Conservation (phyloP, 1,140 invertebrate species). For the Megalonaias nervosa region DNA sequence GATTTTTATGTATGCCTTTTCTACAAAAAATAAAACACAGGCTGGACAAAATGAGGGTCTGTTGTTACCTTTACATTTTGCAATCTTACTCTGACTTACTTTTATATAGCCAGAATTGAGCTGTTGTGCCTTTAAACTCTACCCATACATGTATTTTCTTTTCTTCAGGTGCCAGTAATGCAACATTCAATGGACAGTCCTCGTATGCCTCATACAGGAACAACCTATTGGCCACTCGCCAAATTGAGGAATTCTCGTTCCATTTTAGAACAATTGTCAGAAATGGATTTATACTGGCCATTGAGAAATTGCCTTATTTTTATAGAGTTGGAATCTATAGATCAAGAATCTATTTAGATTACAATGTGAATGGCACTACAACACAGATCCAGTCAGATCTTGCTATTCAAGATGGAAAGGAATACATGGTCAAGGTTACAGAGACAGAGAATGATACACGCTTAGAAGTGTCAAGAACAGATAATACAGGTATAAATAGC, state of each 20-base stretch:
- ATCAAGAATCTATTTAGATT: slow-evolving; percentile 25
- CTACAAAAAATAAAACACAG: too few species aligned
- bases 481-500: too few species aligned
- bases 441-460: slow-evolving; percentile 6
- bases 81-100: too few species aligned
- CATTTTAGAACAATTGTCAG: slow-evolving; percentile 39
- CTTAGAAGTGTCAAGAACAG: too few species aligned
- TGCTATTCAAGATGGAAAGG: slow-evolving; percentile 31
- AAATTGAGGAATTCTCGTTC: slow-evolving; percentile 20
- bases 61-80: too few species aligned
- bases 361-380: slow-evolving; percentile 13
- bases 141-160: neutral
- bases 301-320: slow-evolving; percentile 15
- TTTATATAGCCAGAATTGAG: too few species aligned
- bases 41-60: too few species aligned
- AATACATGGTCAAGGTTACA: slow-evolving; percentile 29
- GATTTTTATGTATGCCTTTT: too few species aligned
- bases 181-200: slow-evolving; percentile 29
- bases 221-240: neutral
- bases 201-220: slow-evolving; percentile 14
- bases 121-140: neutral
- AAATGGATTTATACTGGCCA: slow-evolving; percentile 40
- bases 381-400: slow-evolving; percentile 10
- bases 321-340: slow-evolving; percentile 29
- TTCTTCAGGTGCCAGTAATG: slow-evolving; percentile 41